Conservation (phyloP, 1,140 invertebrate species). For the Drosophila pseudoananassae region DNA sequence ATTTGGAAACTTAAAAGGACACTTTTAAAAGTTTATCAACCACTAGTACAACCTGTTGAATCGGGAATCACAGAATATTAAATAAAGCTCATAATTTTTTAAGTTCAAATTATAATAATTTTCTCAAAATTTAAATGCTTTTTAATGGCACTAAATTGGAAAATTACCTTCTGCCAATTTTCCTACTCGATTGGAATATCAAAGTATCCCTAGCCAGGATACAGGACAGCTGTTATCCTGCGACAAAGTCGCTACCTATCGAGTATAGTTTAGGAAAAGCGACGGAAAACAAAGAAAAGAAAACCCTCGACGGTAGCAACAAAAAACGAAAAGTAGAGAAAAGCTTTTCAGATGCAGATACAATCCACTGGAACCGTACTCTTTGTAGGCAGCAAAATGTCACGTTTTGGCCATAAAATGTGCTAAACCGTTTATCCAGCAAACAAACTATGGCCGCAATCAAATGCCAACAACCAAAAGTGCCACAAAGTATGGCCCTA, state of each 20-base stretch:
- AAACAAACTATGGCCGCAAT: slow-evolving; percentile 37
- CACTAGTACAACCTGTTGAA: no score
- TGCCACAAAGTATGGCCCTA: slow-evolving; percentile 19
- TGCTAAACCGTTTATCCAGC: slow-evolving; percentile 66
- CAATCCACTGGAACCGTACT: slow-evolving; percentile 15
- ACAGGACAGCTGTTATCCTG: slow-evolving; percentile 25
- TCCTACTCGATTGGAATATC: slow-evolving; percentile 5
- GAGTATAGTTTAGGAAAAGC: slow-evolving; percentile 6
- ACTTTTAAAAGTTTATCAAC: no score
- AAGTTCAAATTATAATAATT: not conserved
- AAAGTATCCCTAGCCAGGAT: not conserved
- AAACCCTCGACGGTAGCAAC: slow-evolving; percentile 13
- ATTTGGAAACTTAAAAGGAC: not conserved
- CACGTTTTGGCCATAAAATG: slow-evolving; percentile 74
- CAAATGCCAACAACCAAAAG: slow-evolving; percentile 28
- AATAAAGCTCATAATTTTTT: not conserved
- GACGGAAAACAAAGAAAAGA: slow-evolving; percentile 24
- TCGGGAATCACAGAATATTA: no score
- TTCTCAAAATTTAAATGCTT: not conserved
- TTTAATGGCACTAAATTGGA: not conserved
- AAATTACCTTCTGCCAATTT: slow-evolving; percentile 1
- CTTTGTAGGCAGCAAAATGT: slow-evolving; percentile 53
- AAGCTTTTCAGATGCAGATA: slow-evolving; percentile 29
- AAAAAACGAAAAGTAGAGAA: slow-evolving; percentile 5
- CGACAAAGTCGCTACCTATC: slow-evolving; percentile 8